phyloP scores from a whole-genome alignment of 1,140 invertebrate genomes.

The Eueides isabella region DNA sequence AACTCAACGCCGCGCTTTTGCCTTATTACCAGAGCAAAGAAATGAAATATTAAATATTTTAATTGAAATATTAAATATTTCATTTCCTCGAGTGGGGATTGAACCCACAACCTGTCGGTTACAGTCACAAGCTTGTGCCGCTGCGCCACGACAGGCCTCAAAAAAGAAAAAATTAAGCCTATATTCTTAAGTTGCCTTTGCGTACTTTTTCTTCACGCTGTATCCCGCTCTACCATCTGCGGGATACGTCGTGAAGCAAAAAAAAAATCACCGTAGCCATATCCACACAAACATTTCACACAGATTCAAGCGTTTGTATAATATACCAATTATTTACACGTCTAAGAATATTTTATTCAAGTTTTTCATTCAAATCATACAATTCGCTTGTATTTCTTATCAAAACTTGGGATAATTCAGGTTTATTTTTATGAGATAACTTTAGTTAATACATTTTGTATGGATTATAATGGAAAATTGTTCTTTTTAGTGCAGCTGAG shows the following conservation, averaged over 20 bases:
- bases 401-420: conserved; percentile 16
- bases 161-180: neutral
- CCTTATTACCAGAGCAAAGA: no score
- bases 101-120: no score
- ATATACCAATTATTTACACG: conserved; percentile 59
- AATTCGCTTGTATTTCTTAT: conserved; percentile 27
- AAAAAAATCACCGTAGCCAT: neutral
- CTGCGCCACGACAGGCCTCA: no score
- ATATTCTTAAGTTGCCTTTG: no score
- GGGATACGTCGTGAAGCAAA: neutral
- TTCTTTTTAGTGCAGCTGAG: neutral
- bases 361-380: conserved; percentile 38
- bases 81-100: no score
- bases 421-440: neutral
- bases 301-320: conserved; percentile 46
- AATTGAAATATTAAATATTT: no score
- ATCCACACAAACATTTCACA: conserved; percentile 41
- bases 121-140: no score
- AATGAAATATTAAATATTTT: no score
- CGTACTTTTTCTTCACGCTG: no score
- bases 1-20: no score
- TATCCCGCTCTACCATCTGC: no score
- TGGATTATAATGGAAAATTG: neutral
- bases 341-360: conserved; percentile 33
- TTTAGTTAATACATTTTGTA: conserved; percentile 11